These are phyloP conservation scores for Rhodinocichla rosea DNA, from an alignment of 2,113 vertebrate genomes.

Conservation along the genomic window DNA sequence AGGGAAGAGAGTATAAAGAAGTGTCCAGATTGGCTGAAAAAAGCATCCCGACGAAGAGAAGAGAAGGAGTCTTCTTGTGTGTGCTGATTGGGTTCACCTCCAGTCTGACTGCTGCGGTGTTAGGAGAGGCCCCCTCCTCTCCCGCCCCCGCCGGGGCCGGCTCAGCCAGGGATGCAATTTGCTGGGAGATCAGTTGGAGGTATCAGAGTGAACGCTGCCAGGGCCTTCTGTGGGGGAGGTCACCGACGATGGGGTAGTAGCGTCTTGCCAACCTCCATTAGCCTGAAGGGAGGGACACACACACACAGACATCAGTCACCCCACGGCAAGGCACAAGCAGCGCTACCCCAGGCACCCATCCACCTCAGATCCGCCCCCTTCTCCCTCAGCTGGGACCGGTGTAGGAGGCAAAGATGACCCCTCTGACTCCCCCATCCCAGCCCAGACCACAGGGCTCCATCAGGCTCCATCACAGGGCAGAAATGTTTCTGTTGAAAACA, in stretches of 20 bases:
- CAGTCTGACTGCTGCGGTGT: conserved; percentile 75
- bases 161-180: conserved; percentile 77
- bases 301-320: neutral
- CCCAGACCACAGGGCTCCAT: neutral
- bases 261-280: conserved; percentile 99
- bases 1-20: conserved; percentile 81
- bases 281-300: conserved; percentile 77
- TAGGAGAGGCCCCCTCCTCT: conserved; percentile 74
- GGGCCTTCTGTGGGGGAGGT: conserved; percentile 99
- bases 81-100: conserved; percentile 78
- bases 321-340: rapidly evolving
- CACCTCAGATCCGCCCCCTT: rapidly evolving
- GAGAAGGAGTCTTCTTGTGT: conserved; percentile 76
- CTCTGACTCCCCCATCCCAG: neutral
- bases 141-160: conserved; percentile 64
- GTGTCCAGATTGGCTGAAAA: conserved; percentile 81
- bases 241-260: conserved; percentile 97
- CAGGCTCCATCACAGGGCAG: neutral
- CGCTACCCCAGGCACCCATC: neutral
- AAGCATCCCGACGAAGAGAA: conserved; percentile 78
- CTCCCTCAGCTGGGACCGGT: rapidly evolving
- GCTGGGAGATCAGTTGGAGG: conserved; percentile 96
- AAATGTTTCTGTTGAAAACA: neutral
- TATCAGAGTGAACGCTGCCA: conserved; percentile 98
- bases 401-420: neutral